Evolutionary conservation across 2,888 invertebrate species (phyloP).

Genomic region (Blastobasis adustella): DNA sequence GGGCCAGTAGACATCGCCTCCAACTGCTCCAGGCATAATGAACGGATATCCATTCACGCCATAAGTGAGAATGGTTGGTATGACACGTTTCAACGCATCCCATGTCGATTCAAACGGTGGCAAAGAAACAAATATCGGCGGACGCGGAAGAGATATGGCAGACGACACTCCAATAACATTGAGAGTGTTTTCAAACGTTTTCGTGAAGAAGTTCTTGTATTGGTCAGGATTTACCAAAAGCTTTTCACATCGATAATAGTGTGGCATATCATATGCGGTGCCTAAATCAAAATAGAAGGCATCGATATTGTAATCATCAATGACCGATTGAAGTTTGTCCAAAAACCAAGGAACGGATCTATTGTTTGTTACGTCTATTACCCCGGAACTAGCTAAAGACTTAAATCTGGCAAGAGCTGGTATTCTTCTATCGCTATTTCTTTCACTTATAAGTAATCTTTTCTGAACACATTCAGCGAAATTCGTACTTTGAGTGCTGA

Average conservation of each 20-base stretch:
- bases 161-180: conserved; percentile 88
- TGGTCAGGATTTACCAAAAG: conserved; percentile 86
- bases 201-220: conserved; percentile 83
- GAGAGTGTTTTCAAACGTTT: conserved; percentile 76
- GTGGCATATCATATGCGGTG: conserved; percentile 89
- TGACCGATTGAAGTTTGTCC: conserved; percentile 80
- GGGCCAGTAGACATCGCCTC: conserved; percentile 86
- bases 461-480: conserved; percentile 87
- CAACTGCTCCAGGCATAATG: conserved; percentile 94
- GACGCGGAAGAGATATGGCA: conserved; percentile 86
- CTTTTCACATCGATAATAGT: conserved; percentile 86
- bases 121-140: conserved; percentile 89
- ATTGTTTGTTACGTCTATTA: conserved; percentile 91
- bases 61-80: conserved; percentile 90
- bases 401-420: conserved; percentile 90
- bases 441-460: conserved; percentile 85
- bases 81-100: conserved; percentile 87
- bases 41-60: conserved; percentile 95
- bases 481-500: conserved; percentile 88
- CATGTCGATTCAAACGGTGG: conserved; percentile 92
- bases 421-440: conserved; percentile 84
- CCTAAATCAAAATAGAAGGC: conserved; percentile 90
- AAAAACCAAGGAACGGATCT: conserved; percentile 87
- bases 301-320: conserved; percentile 85
- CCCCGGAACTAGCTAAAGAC: conserved; percentile 85